Evolutionary conservation across 2,113 vertebrate species (phyloP).

Genomic region (Seriola quinqueradiata): DNA sequence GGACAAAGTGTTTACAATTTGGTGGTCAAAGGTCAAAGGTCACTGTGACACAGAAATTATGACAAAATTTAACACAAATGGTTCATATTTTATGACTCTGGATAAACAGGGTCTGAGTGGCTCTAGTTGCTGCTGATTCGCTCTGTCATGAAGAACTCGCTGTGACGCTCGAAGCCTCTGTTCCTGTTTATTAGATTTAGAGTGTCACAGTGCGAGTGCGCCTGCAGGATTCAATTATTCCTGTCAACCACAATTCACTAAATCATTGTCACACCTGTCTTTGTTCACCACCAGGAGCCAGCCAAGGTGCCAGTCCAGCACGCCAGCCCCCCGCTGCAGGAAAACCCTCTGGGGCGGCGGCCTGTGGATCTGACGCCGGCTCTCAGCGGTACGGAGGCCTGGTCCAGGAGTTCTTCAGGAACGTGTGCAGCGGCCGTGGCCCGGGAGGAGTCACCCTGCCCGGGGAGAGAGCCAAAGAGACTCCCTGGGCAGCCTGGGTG

Average conservation of each 20-base stretch:
- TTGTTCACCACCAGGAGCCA: slow-evolving; percentile 39
- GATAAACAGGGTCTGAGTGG: too few relatives aligned
- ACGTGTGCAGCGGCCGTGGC: slow-evolving; percentile 86
- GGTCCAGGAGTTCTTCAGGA: slow-evolving; percentile 94
- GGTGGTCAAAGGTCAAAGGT: too few relatives aligned
- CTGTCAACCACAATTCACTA: not conserved
- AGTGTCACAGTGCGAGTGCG: not conserved
- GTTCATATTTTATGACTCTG: too few relatives aligned
- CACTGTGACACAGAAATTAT: too few relatives aligned
- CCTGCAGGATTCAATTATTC: not conserved
- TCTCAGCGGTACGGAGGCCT: slow-evolving; percentile 88
- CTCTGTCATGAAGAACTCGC: not conserved
- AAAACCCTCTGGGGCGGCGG: slow-evolving; percentile 73
- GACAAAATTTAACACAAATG: too few relatives aligned
- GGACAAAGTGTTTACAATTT: too few relatives aligned
- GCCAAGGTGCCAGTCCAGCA: slow-evolving; percentile 73
- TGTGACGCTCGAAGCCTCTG: not conserved
- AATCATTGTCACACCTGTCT: not conserved
- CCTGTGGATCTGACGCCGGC: slow-evolving; percentile 78
- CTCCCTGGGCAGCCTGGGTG: slow-evolving; percentile 17
- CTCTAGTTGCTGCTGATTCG: too few relatives aligned
- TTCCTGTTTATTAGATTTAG: not conserved
- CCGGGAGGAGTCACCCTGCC: slow-evolving; percentile 37
- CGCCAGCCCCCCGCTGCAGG: slow-evolving; percentile 77
- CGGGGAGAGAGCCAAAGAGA: slow-evolving; percentile 80